phyloP scores from a whole-genome alignment of 1,140 invertebrate genomes.

The Drosophila trapezifrons region DNA sequence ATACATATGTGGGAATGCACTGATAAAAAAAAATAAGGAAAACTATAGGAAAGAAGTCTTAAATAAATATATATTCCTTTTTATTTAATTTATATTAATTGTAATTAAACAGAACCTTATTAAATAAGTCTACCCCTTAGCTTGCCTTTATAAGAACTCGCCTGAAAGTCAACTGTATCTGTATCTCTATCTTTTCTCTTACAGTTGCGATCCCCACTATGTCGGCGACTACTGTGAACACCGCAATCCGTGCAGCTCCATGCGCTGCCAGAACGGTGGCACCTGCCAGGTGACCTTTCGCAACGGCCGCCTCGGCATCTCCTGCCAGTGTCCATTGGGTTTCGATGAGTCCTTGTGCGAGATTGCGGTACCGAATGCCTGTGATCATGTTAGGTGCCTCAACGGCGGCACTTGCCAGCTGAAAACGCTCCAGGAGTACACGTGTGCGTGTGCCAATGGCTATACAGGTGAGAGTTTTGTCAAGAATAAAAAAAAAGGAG shows the following conservation, averaged over 20 bases:
- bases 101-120: not conserved
- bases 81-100: not conserved
- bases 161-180: slow-evolving; percentile 4
- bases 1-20: slow-evolving; percentile 12
- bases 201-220: slow-evolving; percentile 95
- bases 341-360: slow-evolving; percentile 97
- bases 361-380: slow-evolving; percentile 94
- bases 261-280: slow-evolving; percentile 96
- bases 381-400: slow-evolving; percentile 93
- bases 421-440: slow-evolving; percentile 90
- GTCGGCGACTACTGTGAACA: slow-evolving; percentile 97
- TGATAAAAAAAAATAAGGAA: not conserved
- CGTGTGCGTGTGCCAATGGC: slow-evolving; percentile 92
- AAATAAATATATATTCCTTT: not conserved
- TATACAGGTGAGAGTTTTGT: slow-evolving; percentile 89
- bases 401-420: slow-evolving; percentile 94
- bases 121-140: too few relatives aligned
- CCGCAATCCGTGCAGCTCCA: slow-evolving; percentile 95
- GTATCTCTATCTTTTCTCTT: slow-evolving; percentile 76
- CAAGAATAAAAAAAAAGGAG: too few relatives aligned
- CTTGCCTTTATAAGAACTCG: not conserved
- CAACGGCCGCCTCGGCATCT: slow-evolving; percentile 90
- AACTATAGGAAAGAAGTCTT: too few relatives aligned
- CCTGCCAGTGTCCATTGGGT: slow-evolving; percentile 94
- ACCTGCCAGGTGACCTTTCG: slow-evolving; percentile 90